Percentiles rank a stretch among this genome's conserved stretches.
Evolutionary conservation across 2,797 vertebrate genomes (phyloP).

Genomic region (Zalophus californianus): DNA sequence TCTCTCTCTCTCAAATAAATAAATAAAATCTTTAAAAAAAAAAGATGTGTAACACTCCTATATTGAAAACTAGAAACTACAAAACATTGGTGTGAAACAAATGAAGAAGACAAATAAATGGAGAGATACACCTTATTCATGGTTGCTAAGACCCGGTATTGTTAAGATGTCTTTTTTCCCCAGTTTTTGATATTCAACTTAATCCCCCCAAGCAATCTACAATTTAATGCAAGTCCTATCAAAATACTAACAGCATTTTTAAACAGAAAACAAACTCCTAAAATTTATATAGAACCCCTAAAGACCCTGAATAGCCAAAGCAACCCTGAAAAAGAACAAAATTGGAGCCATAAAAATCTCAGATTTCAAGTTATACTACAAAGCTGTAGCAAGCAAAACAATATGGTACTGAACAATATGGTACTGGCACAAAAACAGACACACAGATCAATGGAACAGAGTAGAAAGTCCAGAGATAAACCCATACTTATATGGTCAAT

Average conservation of each 20-base stretch:
- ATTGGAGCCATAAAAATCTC: neutral
- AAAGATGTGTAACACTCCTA: neutral
- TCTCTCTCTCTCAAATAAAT: no score
- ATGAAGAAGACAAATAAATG: neutral
- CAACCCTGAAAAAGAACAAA: neutral
- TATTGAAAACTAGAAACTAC: neutral
- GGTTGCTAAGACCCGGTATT: neutral
- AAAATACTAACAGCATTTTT: neutral
- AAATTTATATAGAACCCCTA: neutral
- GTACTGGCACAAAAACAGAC: neutral
- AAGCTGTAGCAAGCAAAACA: neutral
- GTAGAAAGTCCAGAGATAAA: neutral
- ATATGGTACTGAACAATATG: neutral
- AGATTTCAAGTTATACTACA: neutral
- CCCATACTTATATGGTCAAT: neutral
- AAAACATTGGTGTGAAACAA: constrained; percentile 15
- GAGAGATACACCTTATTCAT: neutral
- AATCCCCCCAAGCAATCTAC: neutral
- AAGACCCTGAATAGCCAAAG: neutral
- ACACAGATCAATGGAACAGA: neutral
- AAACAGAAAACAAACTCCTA: neutral
- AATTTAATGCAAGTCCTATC: neutral
- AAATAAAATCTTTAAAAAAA: no score
- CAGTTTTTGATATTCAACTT: neutral
- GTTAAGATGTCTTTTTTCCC: neutral